Evolutionary conservation across 2,797 vertebrate species (phyloP).

Genomic region (Botia kubotai): DNA sequence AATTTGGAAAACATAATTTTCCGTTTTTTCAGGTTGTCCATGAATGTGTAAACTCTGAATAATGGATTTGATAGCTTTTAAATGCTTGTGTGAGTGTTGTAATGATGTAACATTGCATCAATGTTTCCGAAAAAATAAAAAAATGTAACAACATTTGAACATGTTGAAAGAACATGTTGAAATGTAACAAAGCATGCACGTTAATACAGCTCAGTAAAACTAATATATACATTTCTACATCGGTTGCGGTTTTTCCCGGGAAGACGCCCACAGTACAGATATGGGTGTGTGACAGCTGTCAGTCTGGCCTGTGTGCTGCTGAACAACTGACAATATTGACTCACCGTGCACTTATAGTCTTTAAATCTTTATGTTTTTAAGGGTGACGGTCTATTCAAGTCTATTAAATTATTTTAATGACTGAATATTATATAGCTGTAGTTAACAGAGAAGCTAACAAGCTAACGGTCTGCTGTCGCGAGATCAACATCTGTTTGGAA

Average conservation of each 20-base stretch:
- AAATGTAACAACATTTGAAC: too few species aligned
- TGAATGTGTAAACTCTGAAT: background rate
- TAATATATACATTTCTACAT: background rate
- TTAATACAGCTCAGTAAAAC: background rate
- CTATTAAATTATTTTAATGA: background rate
- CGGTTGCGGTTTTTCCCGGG: background rate
- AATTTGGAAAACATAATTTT: background rate
- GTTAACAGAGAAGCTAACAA: constrained; percentile 15
- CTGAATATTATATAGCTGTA: background rate
- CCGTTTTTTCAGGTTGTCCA: background rate
- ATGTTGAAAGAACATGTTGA: background rate
- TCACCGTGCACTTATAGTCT: background rate
- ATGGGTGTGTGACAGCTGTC: constrained; percentile 16
- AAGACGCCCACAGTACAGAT: background rate
- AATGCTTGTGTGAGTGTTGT: background rate
- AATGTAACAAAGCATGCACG: background rate
- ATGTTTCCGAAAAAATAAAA: background rate
- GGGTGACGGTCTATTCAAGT: background rate
- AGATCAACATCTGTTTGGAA: constrained; percentile 35
- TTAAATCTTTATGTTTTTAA: background rate
- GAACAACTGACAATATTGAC: background rate
- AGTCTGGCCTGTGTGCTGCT: constrained; percentile 17
- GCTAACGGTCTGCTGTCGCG: constrained; percentile 28
- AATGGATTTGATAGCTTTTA: background rate
- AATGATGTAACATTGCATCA: background rate